Evolutionary conservation across 2,888 invertebrate species (phyloP).

Genomic region (Baccha elongata): DNA sequence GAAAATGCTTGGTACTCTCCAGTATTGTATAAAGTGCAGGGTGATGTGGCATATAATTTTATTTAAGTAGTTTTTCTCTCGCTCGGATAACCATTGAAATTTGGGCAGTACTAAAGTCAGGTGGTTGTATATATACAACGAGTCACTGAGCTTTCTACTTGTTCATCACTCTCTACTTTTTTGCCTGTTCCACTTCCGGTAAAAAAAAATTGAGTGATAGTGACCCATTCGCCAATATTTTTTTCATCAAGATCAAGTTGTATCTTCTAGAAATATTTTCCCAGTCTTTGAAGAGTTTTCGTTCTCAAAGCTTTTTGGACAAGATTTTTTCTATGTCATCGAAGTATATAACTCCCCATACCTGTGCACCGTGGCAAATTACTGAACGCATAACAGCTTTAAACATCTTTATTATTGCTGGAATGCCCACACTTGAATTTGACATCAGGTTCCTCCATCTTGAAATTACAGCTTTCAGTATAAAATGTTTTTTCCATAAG

Average conservation of each 20-base stretch:
- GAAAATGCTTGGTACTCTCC: no score
- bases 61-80: no score
- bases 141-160: neutral
- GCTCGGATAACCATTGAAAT: no score
- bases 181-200: neutral
- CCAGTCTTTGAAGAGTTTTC: neutral
- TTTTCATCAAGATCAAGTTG: neutral
- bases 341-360: slow-evolving; percentile 2
- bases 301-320: neutral
- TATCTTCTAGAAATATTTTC: neutral
- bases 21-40: no score
- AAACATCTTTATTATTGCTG: slow-evolving; percentile 7
- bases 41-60: no score
- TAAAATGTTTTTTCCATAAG: neutral
- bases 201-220: neutral
- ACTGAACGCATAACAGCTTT: slow-evolving; percentile 1
- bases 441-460: neutral
- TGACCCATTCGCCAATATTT: neutral
- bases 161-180: no score
- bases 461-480: neutral
- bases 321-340: slow-evolving; percentile 13
- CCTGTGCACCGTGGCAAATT: slow-evolving; percentile 10
- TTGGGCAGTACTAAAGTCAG: no score
- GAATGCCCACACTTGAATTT: neutral
- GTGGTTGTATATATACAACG: no score